phyloP scores from a whole-genome alignment of 2,113 vertebrate genomes.

The Cyprinodon variegatus region DNA sequence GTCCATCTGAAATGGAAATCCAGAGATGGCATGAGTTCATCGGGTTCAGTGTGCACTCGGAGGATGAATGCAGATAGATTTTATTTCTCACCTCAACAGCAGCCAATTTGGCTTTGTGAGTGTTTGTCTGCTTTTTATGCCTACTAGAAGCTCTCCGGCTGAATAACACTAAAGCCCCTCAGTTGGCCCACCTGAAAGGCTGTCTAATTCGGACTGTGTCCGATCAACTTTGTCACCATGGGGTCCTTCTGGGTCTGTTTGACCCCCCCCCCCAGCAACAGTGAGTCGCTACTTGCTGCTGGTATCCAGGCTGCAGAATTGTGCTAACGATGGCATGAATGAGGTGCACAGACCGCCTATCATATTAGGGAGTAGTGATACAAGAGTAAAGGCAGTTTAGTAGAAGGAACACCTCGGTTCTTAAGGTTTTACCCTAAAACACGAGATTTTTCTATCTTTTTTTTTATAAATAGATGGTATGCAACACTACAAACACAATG shows the following conservation, averaged over 20 bases:
- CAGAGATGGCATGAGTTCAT: conserved; percentile 36
- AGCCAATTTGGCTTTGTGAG: conserved; percentile 52
- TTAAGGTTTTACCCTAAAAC: conserved; percentile 53
- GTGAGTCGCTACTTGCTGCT: neutral
- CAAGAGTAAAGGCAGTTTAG: conserved; percentile 15
- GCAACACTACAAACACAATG: neutral
- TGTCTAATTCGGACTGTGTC: conserved; percentile 17
- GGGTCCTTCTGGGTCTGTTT: conserved; percentile 8
- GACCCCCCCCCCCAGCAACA: neutral
- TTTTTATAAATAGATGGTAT: neutral
- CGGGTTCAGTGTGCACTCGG: conserved; percentile 32
- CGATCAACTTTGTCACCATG: conserved; percentile 21
- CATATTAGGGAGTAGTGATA: conserved; percentile 13
- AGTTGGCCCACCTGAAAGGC: conserved; percentile 28
- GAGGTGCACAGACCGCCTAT: neutral
- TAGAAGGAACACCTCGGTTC: conserved; percentile 6
- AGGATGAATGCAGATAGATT: conserved; percentile 42
- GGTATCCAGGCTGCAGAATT: conserved; percentile 16
- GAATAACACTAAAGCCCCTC: conserved; percentile 12
- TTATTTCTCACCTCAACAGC: conserved; percentile 25
- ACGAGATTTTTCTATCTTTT: conserved; percentile 14
- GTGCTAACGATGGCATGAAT: neutral
- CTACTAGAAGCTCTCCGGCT: conserved; percentile 19
- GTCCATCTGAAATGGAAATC: neutral
- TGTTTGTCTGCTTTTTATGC: conserved; percentile 50